Evolutionary conservation across 2,888 invertebrate species (phyloP).

Genomic region (Iphiclides podalirius): DNA sequence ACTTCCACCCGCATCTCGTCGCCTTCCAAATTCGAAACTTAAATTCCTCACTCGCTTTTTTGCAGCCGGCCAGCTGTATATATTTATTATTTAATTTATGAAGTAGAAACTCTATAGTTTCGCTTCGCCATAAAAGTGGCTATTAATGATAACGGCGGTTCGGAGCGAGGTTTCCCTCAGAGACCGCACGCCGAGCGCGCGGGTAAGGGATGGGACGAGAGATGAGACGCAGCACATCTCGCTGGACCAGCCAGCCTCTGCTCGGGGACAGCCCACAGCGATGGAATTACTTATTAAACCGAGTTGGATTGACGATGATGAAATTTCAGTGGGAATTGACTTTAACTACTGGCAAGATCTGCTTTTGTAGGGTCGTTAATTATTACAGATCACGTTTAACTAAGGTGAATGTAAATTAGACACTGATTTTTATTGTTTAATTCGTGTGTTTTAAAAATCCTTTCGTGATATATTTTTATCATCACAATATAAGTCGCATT

Average conservation of each 20-base stretch:
- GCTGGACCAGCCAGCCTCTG: slow-evolving; percentile 57
- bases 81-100: slow-evolving; percentile 31
- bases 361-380: slow-evolving; percentile 67
- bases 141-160: slow-evolving; percentile 54
- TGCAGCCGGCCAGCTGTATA: slow-evolving; percentile 14
- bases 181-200: slow-evolving; percentile 54
- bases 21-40: slow-evolving; percentile 30
- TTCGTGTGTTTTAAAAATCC: background rate
- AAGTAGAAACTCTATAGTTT: slow-evolving; percentile 17
- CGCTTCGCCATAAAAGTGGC: slow-evolving; percentile 40
- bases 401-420: slow-evolving; percentile 10
- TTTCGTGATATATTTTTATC: too few species aligned
- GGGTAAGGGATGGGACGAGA: slow-evolving; percentile 61
- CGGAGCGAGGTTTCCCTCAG: slow-evolving; percentile 56
- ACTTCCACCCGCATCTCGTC: slow-evolving; percentile 39
- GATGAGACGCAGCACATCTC: slow-evolving; percentile 67
- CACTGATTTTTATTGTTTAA: background rate
- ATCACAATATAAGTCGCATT: too few species aligned
- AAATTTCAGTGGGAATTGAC: slow-evolving; percentile 78
- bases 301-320: slow-evolving; percentile 77
- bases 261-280: slow-evolving; percentile 67
- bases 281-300: slow-evolving; percentile 73
- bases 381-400: slow-evolving; percentile 41
- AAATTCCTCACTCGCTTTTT: slow-evolving; percentile 10
- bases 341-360: slow-evolving; percentile 67